Base-by-base conservation (phyloP, 2,797 vertebrate species). In the Geotrypetes seraphini region DNA sequence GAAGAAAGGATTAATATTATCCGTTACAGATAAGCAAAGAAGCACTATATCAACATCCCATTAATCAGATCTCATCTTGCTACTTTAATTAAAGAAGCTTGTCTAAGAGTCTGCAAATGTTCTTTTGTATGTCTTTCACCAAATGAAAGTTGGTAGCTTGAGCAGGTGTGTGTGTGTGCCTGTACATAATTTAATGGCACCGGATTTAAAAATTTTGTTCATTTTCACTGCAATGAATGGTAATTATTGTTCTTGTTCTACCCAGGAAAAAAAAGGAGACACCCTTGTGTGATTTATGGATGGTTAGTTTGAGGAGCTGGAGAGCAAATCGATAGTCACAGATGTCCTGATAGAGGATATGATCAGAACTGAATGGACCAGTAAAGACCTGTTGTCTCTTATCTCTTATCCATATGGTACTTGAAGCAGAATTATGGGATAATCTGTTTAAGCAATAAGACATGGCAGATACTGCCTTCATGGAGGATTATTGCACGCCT, bases 61-160 rank as follows among this genome's bases (percentile, higher is more conserved):
- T 27, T 25, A 18, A 21, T 30, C 26, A 25, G 10, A 47, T 50
- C 33, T 42, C 47, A 26, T 37, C 47, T 31, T 20, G 37, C 16
- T 8, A 7, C 5, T 21, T 34, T 31, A 31, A 12, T 6, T 38
- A 7, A 47, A 29, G 8, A 32, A 34, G 20, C 1, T 15, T 7
- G 33, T 47, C 27, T 10, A 19, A 12, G 8, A 1, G 23, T 39
- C 26, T 22, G 3, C 6, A 36, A 42, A 5, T 12, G 18, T 8
- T 4, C 14, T 46, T 33, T 41, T n/a, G n/a, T 17, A 17, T 44
- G 39, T 39, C 16, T 19, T 28, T 41, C 31, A 28, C 19, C 17
- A 9, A 19, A 42, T 12, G 15, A 30, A 44, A 36, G 42, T 2
- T 10, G 1, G 12, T 26, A 14, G 4, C 5, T 15, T 23, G 3